Conservation (phyloP, 2,888 invertebrate genomes). For the Euzophera pinguis region DNA sequence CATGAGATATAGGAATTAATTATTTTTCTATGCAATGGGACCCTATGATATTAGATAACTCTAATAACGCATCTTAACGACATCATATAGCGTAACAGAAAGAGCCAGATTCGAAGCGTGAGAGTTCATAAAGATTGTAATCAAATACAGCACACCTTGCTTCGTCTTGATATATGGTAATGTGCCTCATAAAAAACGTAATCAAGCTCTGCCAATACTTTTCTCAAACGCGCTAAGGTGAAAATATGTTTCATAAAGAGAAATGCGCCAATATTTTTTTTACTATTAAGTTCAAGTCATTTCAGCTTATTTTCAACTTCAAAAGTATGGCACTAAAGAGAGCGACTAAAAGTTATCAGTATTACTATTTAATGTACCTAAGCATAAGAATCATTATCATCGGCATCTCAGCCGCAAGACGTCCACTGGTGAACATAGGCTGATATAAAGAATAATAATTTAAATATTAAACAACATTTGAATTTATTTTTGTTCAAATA, state of each 20-base stretch:
- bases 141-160: constrained; percentile 7
- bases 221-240: background rate
- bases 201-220: constrained; percentile 7
- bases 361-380: too few species aligned
- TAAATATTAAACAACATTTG: too few species aligned
- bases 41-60: background rate
- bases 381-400: too few species aligned
- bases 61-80: background rate
- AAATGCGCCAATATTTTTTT: background rate
- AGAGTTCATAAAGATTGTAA: constrained; percentile 13
- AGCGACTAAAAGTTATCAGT: too few species aligned
- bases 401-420: too few species aligned
- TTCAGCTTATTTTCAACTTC: too few species aligned
- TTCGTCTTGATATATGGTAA: constrained; percentile 7
- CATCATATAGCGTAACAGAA: background rate
- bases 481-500: background rate
- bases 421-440: too few species aligned
- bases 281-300: too few species aligned
- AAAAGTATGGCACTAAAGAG: too few species aligned
- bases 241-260: background rate
- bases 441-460: too few species aligned
- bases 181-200: constrained; percentile 8
- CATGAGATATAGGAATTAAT: too few species aligned
- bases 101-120: constrained; percentile 5
- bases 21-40: too few species aligned